These are phyloP conservation scores for Hippocampus zosterae DNA, from an alignment of 2,113 vertebrate genomes.

Conservation along the genomic window DNA sequence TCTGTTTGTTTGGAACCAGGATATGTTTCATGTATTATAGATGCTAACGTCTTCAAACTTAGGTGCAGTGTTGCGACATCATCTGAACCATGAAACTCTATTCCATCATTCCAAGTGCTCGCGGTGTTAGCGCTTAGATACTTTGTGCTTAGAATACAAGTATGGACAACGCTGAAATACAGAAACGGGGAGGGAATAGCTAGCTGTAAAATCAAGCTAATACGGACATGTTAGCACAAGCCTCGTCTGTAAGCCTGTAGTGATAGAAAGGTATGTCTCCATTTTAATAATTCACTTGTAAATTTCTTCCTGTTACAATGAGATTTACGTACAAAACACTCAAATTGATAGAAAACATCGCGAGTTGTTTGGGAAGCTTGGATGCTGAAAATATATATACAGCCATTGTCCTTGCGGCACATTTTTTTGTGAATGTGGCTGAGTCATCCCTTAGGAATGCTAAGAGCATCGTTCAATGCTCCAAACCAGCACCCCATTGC, in stretches of 20 bases:
- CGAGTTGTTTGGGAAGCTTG: conserved; percentile 18
- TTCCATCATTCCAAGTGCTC: background rate
- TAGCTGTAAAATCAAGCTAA: background rate
- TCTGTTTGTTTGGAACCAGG: no score
- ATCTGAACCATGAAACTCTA: background rate
- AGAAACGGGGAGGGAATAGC: background rate
- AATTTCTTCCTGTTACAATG: background rate
- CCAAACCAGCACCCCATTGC: background rate
- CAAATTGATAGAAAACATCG: conserved; percentile 11
- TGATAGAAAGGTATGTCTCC: conserved; percentile 14
- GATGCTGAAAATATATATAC: conserved; percentile 12
- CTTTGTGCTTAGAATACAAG: background rate
- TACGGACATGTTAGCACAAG: conserved; percentile 11
- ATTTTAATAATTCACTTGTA: conserved; percentile 15
- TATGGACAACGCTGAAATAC: background rate
- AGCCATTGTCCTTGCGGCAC: conserved; percentile 23
- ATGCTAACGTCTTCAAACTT: background rate
- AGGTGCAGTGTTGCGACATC: background rate
- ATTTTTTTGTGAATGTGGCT: conserved; percentile 48
- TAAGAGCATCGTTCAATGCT: conserved; percentile 43
- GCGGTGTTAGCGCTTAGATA: background rate
- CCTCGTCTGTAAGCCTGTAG: conserved; percentile 8
- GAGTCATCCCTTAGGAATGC: conserved; percentile 68
- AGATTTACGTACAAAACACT: background rate
- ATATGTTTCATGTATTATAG: background rate